These are phyloP conservation scores for human (Homo sapiens) DNA, from an alignment of 2,113 vertebrate genomes.

Conservation along the genomic window GRCh38 chr11:15052501-15053000, in stretches of 20 bases:
- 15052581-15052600: conserved; percentile 5
- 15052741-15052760: conserved; percentile 61
- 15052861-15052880: conserved; percentile 57
- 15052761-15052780: conserved; percentile 39
- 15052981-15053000: neutral
- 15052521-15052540: neutral
- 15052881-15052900: conserved; percentile 39
- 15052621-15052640: conserved; percentile 51
- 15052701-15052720: conserved; percentile 66
- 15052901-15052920: conserved; percentile 37
- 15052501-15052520: neutral
- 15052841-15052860: conserved; percentile 60
- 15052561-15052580: conserved; percentile 40
- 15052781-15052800: conserved; percentile 60
- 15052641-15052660: conserved; percentile 76
- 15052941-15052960: neutral
- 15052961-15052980: neutral
- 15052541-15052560: conserved; percentile 58
- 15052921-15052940: neutral
- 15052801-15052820: conserved; percentile 62
- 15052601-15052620: conserved; percentile 63
- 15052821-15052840: conserved; percentile 54
- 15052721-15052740: conserved; percentile 71
- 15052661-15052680: conserved; percentile 68
- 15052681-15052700: conserved; percentile 70